These are phyloP conservation scores for Mus musculus DNA, from an alignment of 2,113 vertebrate genomes.

Conservation along the genomic window GRCm39 chr14:105321501-105322000, in stretches of 20 bases:
- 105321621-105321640: background rate
- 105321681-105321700: conserved; percentile 10
- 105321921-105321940: conserved; percentile 61
- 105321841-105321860: conserved; percentile 39
- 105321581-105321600: conserved; percentile 34
- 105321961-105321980: conserved; percentile 80
- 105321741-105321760: conserved; percentile 51
- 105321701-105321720: conserved; percentile 41
- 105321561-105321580: conserved; percentile 60
- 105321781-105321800: conserved; percentile 34
- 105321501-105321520: conserved; percentile 52
- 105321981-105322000: conserved; percentile 65
- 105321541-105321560: conserved; percentile 43
- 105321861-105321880: conserved; percentile 56
- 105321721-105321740: conserved; percentile 1
- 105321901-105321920: conserved; percentile 49
- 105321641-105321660: background rate
- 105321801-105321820: conserved; percentile 46
- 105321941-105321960: conserved; percentile 74
- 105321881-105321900: conserved; percentile 34
- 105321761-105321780: background rate
- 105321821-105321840: background rate
- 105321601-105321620: conserved; percentile 14
- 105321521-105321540: conserved; percentile 56
- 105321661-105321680: conserved; percentile 25